Conservation (phyloP, 2,113 vertebrate species). For the Pomatostomus ruficeps region DNA sequence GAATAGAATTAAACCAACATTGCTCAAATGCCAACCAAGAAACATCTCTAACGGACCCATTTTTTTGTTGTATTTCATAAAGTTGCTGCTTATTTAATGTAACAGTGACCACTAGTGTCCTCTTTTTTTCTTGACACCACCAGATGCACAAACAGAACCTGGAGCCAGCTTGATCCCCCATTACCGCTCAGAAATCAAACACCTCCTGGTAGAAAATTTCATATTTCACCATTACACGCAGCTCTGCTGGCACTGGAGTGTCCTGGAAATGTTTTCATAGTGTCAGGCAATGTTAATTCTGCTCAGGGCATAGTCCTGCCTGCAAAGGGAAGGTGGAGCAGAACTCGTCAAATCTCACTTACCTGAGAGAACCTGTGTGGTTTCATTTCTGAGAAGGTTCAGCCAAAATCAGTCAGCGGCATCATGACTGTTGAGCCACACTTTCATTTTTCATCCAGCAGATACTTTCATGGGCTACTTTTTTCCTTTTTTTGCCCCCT, state of each 20-base stretch:
- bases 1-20: background rate
- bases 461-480: background rate
- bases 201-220: background rate
- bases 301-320: background rate
- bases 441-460: background rate
- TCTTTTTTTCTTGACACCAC: background rate
- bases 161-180: background rate
- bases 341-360: background rate
- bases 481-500: fast-evolving
- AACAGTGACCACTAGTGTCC: background rate
- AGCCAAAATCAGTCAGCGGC: background rate
- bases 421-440: background rate
- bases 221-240: background rate
- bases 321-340: background rate
- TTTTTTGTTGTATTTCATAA: background rate
- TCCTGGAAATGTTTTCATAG: background rate
- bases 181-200: background rate
- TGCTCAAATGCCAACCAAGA: background rate
- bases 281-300: background rate
- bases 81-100: background rate
- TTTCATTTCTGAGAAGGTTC: background rate
- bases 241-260: background rate
- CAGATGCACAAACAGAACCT: background rate
- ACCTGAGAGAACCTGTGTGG: background rate
- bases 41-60: background rate